Base-by-base conservation (phyloP, 2,888 invertebrate genomes). In the Hyppa rectilinea region DNA sequence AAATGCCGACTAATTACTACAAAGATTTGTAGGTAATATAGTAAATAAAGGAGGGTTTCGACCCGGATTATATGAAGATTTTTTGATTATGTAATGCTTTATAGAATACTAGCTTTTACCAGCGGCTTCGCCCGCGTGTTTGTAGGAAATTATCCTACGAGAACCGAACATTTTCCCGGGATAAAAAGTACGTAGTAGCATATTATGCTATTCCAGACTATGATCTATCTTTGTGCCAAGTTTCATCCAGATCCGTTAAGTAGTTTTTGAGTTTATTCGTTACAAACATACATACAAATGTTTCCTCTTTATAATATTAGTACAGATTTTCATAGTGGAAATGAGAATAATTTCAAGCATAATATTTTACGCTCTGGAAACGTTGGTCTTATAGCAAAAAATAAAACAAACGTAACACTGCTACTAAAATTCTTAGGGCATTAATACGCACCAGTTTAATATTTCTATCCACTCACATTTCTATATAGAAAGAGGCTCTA, bases 1-100 rank as follows among this genome's bases (percentile, higher is more conserved):
- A 78, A 84, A 81, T 67, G 60, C 66, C 71, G 31, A 40, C 53
- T 73, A 75, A 78, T 80, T 66, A 75, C 50, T 56, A 34, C 31
- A 75, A 71, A 67, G 75, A 75, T 64, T 67, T 80, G 34, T 64
- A 29, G 23, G 23, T 52, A 64, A 61, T 49, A 56, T 60, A 55
- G 38, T 72, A 56, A 43, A n/a, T 14, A 64, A 50, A 55, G 20
- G 38, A 23, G n/a, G 17, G n/a, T 23, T 55, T 78, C 29, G 45
- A 50, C 43, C 52, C 12, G n/a, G n/a, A 26, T 52, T 62, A 29
- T 43, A 52, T 40, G 3, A 40, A 62, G 29, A 29, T 29, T n/a
- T 20, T 47, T 34, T 50, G 23, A 20, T 29, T 50, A 17, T 26
- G 26, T 43, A 43, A 9, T 12, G 14, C 7, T 9, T 0, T 49